Percentiles rank a stretch among this genome's conserved stretches.
Conservation (phyloP, 2,888 invertebrate genomes). For the Metalampra italica region DNA sequence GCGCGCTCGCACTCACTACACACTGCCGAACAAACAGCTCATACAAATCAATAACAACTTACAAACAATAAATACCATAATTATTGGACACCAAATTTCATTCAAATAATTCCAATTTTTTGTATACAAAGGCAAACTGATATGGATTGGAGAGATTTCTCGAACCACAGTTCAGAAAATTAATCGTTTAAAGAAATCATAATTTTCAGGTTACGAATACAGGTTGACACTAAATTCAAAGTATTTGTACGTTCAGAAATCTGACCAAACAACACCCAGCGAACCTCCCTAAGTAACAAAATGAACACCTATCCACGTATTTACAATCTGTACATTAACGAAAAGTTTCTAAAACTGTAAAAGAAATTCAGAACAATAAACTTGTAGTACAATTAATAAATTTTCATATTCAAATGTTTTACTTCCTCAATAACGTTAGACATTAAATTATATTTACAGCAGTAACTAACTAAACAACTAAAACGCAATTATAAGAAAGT, state of each 20-base stretch:
- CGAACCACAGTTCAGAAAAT: background rate
- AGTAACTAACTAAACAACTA: constrained; percentile 71
- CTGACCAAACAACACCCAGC: constrained; percentile 15
- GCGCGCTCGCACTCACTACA: constrained; percentile 66
- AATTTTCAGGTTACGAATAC: background rate
- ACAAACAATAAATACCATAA: constrained; percentile 70
- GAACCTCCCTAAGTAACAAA: constrained; percentile 46
- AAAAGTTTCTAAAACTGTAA: constrained; percentile 65
- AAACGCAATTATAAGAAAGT: constrained; percentile 73
- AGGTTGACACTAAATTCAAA: background rate
- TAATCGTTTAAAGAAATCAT: constrained; percentile 2
- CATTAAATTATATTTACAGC: constrained; percentile 75
- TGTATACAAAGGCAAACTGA: constrained; percentile 41
- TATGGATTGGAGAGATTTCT: constrained; percentile 16
- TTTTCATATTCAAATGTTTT: constrained; percentile 53
- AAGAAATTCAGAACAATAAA: constrained; percentile 71
- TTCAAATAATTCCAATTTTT: constrained; percentile 61
- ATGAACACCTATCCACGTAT: constrained; percentile 67
- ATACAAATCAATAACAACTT: constrained; percentile 72
- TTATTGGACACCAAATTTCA: constrained; percentile 60
- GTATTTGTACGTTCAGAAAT: background rate
- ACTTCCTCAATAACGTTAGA: constrained; percentile 58
- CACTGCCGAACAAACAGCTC: constrained; percentile 62
- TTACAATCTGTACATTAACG: constrained; percentile 75
- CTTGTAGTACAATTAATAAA: constrained; percentile 53